Conservation (phyloP, 1,140 invertebrate genomes). For the Drusus annulatus region DNA sequence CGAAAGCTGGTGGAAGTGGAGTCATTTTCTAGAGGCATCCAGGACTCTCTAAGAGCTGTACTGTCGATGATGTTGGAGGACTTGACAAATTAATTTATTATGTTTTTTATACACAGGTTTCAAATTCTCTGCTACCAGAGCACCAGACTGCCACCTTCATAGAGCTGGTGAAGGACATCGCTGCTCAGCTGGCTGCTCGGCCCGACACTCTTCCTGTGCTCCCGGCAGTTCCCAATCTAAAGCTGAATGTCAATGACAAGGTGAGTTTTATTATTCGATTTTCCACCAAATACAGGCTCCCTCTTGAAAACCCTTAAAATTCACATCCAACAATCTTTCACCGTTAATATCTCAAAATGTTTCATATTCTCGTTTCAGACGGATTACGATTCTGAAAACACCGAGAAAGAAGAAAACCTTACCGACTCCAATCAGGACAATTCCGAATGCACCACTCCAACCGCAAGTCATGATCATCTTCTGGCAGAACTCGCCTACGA, state of each 20-base stretch:
- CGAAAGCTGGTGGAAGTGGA: too few relatives aligned
- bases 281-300: too few relatives aligned
- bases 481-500: conserved; percentile 66
- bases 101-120: conserved; percentile 72
- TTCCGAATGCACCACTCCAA: conserved; percentile 70
- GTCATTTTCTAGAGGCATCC: too few relatives aligned
- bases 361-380: conserved; percentile 45
- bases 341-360: too few relatives aligned
- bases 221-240: conserved; percentile 64
- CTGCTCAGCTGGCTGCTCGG: conserved; percentile 85
- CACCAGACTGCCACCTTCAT: conserved; percentile 86
- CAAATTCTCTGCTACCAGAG: conserved; percentile 86
- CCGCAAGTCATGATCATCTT: conserved; percentile 67
- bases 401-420: conserved; percentile 69
- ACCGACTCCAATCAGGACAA: conserved; percentile 71
- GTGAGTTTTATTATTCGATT: conserved; percentile 59
- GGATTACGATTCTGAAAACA: conserved; percentile 70
- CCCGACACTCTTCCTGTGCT: conserved; percentile 81
- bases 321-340: too few relatives aligned
- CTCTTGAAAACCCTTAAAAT: too few relatives aligned
- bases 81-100: too few relatives aligned
- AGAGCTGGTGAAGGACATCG: conserved; percentile 88
- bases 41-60: too few relatives aligned
- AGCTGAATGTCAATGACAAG: conserved; percentile 67
- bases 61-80: too few relatives aligned